phyloP scores from a whole-genome alignment of 2,888 invertebrate species.

The Drosophila koepferae region DNA sequence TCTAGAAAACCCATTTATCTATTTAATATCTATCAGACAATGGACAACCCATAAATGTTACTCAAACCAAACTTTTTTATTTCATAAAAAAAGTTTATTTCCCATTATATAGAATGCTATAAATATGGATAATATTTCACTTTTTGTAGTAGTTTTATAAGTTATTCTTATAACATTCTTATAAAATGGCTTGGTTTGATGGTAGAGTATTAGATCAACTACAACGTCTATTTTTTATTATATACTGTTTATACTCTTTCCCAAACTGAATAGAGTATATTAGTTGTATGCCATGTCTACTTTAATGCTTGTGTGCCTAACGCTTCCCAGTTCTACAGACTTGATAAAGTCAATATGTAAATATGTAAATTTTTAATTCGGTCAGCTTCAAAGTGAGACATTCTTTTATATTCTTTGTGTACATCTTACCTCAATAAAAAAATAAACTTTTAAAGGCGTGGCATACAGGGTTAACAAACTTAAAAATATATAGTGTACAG shows the following conservation, averaged over 20 bases:
- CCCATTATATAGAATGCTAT: too few relatives aligned
- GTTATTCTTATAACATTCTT: not conserved
- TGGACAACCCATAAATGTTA: too few relatives aligned
- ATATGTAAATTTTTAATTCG: not conserved
- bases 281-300: not conserved
- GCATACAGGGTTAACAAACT: not conserved
- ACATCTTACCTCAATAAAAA: too few relatives aligned
- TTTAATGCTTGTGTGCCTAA: not conserved
- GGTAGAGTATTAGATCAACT: not conserved
- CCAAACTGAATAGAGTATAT: not conserved
- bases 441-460: not conserved
- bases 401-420: too few relatives aligned
- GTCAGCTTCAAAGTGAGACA: not conserved
- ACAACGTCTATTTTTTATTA: not conserved
- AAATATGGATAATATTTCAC: too few relatives aligned
- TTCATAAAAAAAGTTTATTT: too few relatives aligned
- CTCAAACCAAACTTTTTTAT: too few relatives aligned
- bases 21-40: too few relatives aligned
- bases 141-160: not conserved
- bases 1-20: too few relatives aligned
- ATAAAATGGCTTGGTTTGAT: not conserved
- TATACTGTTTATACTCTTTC: too few relatives aligned
- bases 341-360: not conserved
- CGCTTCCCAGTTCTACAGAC: too few relatives aligned
- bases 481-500: not conserved